Evolutionary conservation across 2,888 invertebrate genomes (phyloP).

Genomic region (Cryptosula pallasiana): DNA sequence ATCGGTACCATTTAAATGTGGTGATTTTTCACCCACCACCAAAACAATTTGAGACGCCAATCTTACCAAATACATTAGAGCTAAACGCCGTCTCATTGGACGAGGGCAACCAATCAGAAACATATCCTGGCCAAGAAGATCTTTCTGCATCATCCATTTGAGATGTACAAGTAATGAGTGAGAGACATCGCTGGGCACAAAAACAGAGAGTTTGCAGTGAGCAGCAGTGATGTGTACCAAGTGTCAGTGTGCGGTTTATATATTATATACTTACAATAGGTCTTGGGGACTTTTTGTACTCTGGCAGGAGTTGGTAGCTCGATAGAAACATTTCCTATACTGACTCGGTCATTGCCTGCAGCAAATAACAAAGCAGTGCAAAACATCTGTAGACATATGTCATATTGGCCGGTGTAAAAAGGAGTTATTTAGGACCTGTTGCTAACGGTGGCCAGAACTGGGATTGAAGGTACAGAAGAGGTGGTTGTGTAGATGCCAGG

Average conservation of each 20-base stretch:
- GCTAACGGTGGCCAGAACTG: no score
- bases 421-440: no score
- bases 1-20: no score
- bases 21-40: no score
- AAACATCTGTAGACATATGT: not conserved
- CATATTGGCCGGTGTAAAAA: no score
- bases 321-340: conserved; percentile 46
- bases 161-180: conserved; percentile 75
- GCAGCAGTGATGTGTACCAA: not conserved
- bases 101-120: conserved; percentile 90
- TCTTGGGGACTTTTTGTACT: conserved; percentile 76
- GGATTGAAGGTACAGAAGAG: no score
- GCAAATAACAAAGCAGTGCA: not conserved
- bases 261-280: conserved; percentile 65
- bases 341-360: conserved; percentile 33
- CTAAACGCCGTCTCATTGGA: conserved; percentile 71
- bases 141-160: conserved; percentile 93
- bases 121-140: conserved; percentile 85
- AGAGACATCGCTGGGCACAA: conserved; percentile 41
- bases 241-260: not conserved
- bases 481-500: no score
- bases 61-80: conserved; percentile 67
- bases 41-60: not conserved
- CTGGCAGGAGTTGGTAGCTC: conserved; percentile 58
- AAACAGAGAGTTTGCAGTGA: no score